Base-by-base conservation (phyloP, 2,113 vertebrate species). In the Lota lota region DNA sequence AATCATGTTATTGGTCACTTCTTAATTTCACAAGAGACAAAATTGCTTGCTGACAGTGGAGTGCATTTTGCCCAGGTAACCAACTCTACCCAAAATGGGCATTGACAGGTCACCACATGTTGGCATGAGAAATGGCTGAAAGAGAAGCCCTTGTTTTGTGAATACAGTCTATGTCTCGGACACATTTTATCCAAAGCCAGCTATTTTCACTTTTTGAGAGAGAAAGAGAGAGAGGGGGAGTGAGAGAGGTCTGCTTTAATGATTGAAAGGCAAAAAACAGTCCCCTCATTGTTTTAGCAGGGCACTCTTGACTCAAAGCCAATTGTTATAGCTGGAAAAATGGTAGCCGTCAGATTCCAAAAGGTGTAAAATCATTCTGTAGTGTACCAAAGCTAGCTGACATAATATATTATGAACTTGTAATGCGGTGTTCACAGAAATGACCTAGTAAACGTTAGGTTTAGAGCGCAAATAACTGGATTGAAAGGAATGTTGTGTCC, bases 201-300 rank as follows among this genome's bases (percentile, higher is more conserved):
- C 83, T 79, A 68, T 85, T 73, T 47, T 47, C 10, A 11, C 83
- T 85, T 85, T 78, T 88, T 69, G 68, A 79, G 59, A 63, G 7
- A 47, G 40, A 14, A 8, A 60, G 22, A 67, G 68, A 79, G 57
- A 63, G 24, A 2, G 4, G 28, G 28, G 28, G 40, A 60, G 22
- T 66, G 68, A 79, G 59, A 63, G 76, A 74, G 62, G 75, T 87
- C 89, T 89, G 88, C 75, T 90, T 83, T 83, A 83, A 76, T 70
- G 74, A 88, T 88, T 56, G 76, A 86, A 83, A 58, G 18, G 68
- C 0, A 60, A 74, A 70, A 75, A 86, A 90, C 84, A 90, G 85
- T 78, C 73, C 56, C 79, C 67, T 88, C 85, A 88, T 90, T 90
- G 86, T 90, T 90, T 73, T 78, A 56, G 72, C 73, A 66, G 78